Evolutionary conservation across 2,113 vertebrate genomes (phyloP).

Genomic region (Platichthys stellatus): DNA sequence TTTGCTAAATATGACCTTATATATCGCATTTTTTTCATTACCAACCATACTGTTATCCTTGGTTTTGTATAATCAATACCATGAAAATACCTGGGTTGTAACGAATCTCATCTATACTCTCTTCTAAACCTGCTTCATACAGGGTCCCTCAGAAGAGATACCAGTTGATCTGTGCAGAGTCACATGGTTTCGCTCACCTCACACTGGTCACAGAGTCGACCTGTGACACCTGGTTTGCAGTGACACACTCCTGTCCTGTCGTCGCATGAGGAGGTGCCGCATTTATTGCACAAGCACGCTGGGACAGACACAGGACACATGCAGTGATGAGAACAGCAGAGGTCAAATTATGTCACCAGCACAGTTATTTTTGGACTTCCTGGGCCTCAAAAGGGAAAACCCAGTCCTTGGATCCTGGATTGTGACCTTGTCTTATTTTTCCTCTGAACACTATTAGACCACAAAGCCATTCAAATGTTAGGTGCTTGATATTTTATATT

Average conservation of each 20-base stretch:
- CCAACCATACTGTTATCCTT: no score
- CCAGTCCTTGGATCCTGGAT: conserved; percentile 13
- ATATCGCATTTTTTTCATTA: no score
- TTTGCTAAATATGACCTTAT: no score
- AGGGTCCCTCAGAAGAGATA: no score
- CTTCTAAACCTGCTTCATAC: no score
- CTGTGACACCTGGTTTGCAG: conserved; percentile 85
- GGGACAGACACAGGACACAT: conserved; percentile 46
- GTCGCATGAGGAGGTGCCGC: conserved; percentile 85
- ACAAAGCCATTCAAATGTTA: background rate
- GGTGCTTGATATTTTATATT: background rate
- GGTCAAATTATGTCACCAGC: conserved; percentile 31
- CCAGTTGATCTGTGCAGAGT: background rate
- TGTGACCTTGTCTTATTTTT: conserved; percentile 24
- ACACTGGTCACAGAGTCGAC: conserved; percentile 83
- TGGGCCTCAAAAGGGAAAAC: conserved; percentile 9
- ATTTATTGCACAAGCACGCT: conserved; percentile 84
- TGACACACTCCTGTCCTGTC: conserved; percentile 85
- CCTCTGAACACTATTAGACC: background rate
- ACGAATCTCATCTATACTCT: no score
- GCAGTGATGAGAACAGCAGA: conserved; percentile 17
- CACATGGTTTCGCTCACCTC: conserved; percentile 74
- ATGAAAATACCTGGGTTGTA: no score
- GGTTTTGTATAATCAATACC: no score
- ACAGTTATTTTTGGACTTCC: conserved; percentile 48